Percentiles rank a stretch among this genome's conserved stretches.
phyloP scores from a whole-genome alignment of 2,113 vertebrate species.

The Phoenicopterus ruber region DNA sequence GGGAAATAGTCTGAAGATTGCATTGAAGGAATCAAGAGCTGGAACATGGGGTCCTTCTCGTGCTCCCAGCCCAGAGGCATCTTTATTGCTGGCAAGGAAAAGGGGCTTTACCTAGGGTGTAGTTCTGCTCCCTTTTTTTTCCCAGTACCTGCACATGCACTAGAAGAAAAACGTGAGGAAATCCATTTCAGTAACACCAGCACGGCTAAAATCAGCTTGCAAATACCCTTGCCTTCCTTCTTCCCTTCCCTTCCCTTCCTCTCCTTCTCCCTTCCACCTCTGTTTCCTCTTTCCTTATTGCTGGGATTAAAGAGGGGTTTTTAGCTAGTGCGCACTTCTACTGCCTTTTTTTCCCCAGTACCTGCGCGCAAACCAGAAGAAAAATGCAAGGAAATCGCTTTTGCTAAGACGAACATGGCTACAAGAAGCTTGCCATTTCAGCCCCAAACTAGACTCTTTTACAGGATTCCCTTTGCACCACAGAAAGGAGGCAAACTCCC shows the following conservation, averaged over 20 bases:
- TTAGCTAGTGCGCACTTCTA: background rate
- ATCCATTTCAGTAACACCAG: too few species aligned
- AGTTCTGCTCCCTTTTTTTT: background rate
- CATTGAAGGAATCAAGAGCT: background rate
- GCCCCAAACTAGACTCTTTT: too few species aligned
- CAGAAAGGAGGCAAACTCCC: background rate
- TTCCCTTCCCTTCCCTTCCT: too few species aligned
- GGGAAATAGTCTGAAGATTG: background rate
- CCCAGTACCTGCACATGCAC: background rate
- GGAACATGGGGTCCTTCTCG: background rate
- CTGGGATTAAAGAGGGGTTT: too few species aligned
- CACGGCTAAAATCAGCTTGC: too few species aligned
- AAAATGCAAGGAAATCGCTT: background rate
- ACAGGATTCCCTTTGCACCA: background rate
- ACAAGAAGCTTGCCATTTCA: background rate
- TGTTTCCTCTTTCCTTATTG: too few species aligned
- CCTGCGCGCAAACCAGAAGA: background rate
- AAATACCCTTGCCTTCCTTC: too few species aligned
- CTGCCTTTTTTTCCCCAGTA: background rate
- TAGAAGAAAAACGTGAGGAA: background rate
- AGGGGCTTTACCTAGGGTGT: background rate
- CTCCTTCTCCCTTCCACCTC: too few species aligned
- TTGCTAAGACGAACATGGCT: too few species aligned
- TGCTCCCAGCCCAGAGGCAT: background rate
- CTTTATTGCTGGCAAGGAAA: background rate